phyloP scores from a whole-genome alignment of 2,113 vertebrate genomes.

The Scomber colias region DNA sequence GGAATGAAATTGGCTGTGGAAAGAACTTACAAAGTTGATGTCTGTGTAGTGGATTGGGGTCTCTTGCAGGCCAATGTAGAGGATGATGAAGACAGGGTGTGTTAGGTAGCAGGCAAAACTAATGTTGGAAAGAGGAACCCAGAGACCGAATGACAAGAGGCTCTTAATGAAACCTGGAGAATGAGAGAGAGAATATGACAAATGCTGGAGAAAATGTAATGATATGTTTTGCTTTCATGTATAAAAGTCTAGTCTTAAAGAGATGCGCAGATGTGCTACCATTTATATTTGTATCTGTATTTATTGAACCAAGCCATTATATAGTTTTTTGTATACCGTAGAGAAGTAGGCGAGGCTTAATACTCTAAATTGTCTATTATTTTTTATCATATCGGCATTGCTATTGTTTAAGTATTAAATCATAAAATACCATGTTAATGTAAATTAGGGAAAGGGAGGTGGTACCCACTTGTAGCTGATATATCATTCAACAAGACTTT shows the following conservation, averaged over 20 bases:
- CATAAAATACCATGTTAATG: too few relatives aligned
- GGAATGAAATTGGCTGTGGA: not conserved
- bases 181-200: slow-evolving; percentile 2
- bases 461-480: too few relatives aligned
- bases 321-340: not conserved
- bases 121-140: slow-evolving; percentile 86
- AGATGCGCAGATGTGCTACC: not conserved
- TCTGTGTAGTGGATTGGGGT: slow-evolving; percentile 87
- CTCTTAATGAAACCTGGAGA: slow-evolving; percentile 81
- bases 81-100: slow-evolving; percentile 87
- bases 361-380: too few relatives aligned
- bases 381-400: too few relatives aligned
- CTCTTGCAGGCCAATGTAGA: slow-evolving; percentile 88
- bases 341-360: too few relatives aligned
- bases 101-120: slow-evolving; percentile 90
- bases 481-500: too few relatives aligned
- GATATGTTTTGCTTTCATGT: too few relatives aligned
- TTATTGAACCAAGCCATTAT: not conserved
- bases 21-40: slow-evolving; percentile 86
- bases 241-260: not conserved
- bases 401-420: too few relatives aligned
- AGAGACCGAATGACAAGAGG: slow-evolving; percentile 83
- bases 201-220: too few relatives aligned
- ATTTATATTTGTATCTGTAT: not conserved
- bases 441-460: too few relatives aligned